phyloP scores from a whole-genome alignment of 2,888 invertebrate species.

The Alviniconcha strummeri region DNA sequence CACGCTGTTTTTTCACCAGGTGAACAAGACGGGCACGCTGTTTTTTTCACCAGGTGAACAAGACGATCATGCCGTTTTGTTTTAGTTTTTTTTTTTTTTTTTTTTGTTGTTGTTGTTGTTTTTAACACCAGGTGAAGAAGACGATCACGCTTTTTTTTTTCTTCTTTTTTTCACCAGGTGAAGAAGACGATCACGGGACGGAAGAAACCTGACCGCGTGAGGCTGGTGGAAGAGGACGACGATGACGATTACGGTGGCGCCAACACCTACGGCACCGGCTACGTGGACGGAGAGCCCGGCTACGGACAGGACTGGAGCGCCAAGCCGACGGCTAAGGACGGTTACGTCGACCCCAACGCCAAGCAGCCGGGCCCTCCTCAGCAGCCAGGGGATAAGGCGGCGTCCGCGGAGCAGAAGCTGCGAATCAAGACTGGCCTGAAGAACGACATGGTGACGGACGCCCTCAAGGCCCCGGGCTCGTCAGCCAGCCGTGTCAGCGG shows the following conservation, averaged over 20 bases:
- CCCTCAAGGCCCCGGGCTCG: constrained; percentile 54
- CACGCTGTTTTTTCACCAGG: no score
- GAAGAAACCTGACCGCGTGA: constrained; percentile 53
- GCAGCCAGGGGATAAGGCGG: not conserved
- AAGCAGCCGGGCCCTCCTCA: not conserved
- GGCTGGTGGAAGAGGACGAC: constrained; percentile 59
- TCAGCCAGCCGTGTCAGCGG: constrained; percentile 16
- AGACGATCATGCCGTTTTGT: no score
- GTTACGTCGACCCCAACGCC: not conserved
- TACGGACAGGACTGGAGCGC: not conserved
- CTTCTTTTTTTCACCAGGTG: constrained; percentile 19
- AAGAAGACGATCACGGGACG: constrained; percentile 56
- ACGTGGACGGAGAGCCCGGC: constrained; percentile 6
- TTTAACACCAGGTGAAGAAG: no score
- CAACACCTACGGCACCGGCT: constrained; percentile 22
- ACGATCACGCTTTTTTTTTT: no score
- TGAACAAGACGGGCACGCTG: no score
- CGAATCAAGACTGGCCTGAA: constrained; percentile 73
- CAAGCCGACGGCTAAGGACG: not conserved
- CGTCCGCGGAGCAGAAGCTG: constrained; percentile 74
- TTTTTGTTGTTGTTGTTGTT: no score
- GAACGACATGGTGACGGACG: constrained; percentile 65
- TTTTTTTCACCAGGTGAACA: no score
- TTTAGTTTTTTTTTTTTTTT: no score
- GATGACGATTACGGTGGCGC: constrained; percentile 47